Evolutionary conservation across 2,797 vertebrate genomes (phyloP), one percentile per base, ranked within the genome.

Genomic region (Gymnocypris eckloni): DNA sequence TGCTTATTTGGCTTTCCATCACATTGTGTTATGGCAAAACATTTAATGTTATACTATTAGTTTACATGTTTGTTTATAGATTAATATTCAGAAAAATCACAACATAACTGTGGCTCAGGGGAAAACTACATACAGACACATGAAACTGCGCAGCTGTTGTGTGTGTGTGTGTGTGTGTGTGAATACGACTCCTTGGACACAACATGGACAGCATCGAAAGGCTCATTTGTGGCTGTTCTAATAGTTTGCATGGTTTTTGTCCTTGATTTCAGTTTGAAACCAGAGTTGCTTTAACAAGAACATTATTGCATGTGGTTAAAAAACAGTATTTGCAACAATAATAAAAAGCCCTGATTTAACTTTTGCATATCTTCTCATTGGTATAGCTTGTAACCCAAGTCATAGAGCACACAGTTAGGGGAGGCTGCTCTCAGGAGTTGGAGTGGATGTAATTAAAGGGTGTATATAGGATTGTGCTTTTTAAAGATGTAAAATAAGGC

Each of bases 371-470:
- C 1, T 61, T 16, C 37, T 25, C 25, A 7, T 41, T 6, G 54
- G 48, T 45, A 28, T 73, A 8, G 33, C 18, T 73, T 59, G n/a
- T 48, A 4, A 64, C 25, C 25, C 20, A 16, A 64, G 52, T 45
- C 52, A 18, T 41, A n/a, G 69, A 25, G 54, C 50, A 43, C 39
- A 25, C 5, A 6, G 71, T 66, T 16, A 9, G 11, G 28, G 67
- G 50, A 71, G 80, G 80, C 37, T 66, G 33, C 15, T 48, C 56
- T 39, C 12, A 39, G 4, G 22, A 86, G 86, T 90, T 83, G 77
- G 76, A 84, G 50, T 86, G 70, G 52, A 22, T 86, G 85, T 71
- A 79, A 88, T 86, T 84, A 76, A 69, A 48, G 76, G 67, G 56
- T 9, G 33, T 33, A 25, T 52, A 61, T 20, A 50, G 41, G 13